Conservation (phyloP, 2,888 invertebrate genomes). For the Saturnia pavonia region DNA sequence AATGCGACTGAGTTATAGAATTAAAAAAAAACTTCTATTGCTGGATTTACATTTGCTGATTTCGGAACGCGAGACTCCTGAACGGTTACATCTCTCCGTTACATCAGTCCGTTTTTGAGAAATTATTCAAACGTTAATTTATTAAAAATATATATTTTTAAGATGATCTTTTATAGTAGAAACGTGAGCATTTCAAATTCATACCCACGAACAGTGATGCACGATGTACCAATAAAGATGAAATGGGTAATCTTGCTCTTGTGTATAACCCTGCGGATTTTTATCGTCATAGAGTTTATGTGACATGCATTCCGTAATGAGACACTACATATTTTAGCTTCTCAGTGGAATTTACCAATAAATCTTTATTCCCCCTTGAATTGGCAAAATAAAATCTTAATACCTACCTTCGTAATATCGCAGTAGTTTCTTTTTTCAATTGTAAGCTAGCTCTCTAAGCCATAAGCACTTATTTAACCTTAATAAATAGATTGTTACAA, state of each 20-base stretch:
- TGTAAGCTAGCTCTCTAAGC: too few species aligned
- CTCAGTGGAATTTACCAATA: not conserved
- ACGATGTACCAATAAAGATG: not conserved
- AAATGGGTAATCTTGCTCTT: not conserved
- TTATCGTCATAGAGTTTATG: constrained; percentile 5
- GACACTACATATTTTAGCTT: not conserved
- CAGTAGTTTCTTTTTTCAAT: too few species aligned
- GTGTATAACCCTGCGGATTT: not conserved
- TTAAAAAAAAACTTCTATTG: too few species aligned
- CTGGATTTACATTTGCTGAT: too few species aligned
- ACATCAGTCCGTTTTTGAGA: too few species aligned
- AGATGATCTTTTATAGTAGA: not conserved
- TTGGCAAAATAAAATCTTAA: not conserved
- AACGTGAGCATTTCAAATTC: constrained; percentile 6
- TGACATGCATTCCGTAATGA: constrained; percentile 9
- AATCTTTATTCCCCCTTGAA: not conserved
- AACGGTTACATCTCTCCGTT: too few species aligned
- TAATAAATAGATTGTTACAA: too few species aligned
- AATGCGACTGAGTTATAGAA: too few species aligned
- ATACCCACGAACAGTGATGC: constrained; percentile 3
- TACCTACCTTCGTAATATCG: not conserved
- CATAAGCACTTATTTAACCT: too few species aligned
- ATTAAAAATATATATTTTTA: not conserved
- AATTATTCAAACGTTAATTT: not conserved
- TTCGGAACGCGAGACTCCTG: too few species aligned